These are phyloP conservation scores for Recurvirostra avosetta DNA, from an alignment of 2,113 vertebrate genomes.

Conservation along the genomic window DNA sequence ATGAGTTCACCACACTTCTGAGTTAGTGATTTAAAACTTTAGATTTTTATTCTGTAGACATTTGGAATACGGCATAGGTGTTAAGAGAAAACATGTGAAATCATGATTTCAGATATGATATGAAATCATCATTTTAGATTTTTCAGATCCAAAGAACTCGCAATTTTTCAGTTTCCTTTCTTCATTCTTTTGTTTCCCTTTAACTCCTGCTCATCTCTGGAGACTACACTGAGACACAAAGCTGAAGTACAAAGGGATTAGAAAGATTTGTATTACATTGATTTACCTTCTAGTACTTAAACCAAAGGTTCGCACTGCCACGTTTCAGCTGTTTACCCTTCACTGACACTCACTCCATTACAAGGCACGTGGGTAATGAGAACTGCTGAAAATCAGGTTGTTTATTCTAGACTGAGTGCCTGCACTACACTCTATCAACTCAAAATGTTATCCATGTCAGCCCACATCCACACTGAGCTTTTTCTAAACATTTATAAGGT, in stretches of 20 bases:
- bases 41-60: not conserved
- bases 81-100: not conserved
- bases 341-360: not conserved
- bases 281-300: constrained; percentile 21
- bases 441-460: not conserved
- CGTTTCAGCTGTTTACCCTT: not conserved
- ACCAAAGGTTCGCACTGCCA: not conserved
- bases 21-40: not conserved
- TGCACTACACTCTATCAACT: not conserved
- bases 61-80: not conserved
- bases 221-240: not conserved
- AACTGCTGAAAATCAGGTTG: not conserved
- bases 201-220: not conserved
- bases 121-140: not conserved
- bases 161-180: not conserved
- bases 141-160: not conserved
- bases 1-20: not conserved
- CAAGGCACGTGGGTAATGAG: not conserved
- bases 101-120: not conserved
- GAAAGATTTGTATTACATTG: constrained; percentile 3
- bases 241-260: not conserved
- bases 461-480: not conserved
- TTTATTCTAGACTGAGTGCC: not conserved
- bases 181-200: not conserved
- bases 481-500: not conserved